phyloP scores from a whole-genome alignment of 1,140 invertebrate genomes.

The Vanessa tameamea region DNA sequence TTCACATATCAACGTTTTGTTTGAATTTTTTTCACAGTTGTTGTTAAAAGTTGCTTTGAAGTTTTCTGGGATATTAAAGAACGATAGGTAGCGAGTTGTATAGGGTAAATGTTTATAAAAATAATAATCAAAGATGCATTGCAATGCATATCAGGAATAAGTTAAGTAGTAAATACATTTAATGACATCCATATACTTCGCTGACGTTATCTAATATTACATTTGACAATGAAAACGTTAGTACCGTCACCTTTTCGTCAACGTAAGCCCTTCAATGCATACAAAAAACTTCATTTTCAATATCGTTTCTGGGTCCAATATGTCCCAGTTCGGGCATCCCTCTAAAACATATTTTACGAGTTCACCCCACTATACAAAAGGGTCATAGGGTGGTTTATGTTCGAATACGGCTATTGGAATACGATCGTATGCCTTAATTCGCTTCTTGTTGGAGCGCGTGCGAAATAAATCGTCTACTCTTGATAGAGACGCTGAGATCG shows the following conservation, averaged over 20 bases:
- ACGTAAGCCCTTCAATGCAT: conserved; percentile 59
- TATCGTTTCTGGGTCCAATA: conserved; percentile 49
- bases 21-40: no score
- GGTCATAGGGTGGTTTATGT: conserved; percentile 41
- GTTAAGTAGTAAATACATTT: background rate
- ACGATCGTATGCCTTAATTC: conserved; percentile 31
- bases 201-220: background rate
- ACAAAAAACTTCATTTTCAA: conserved; percentile 69
- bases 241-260: conserved; percentile 44
- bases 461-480: conserved; percentile 19
- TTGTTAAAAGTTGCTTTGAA: no score
- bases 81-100: no score
- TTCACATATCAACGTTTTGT: no score
- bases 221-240: conserved; percentile 1
- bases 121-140: no score
- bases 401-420: conserved; percentile 31
- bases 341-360: conserved; percentile 65
- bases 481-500: conserved; percentile 10
- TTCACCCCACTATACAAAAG: conserved; percentile 35
- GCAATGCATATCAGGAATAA: no score
- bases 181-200: background rate
- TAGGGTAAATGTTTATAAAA: no score
- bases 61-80: no score
- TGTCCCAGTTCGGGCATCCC: conserved; percentile 41
- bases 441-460: conserved; percentile 9